phyloP scores from a whole-genome alignment of 2,113 vertebrate genomes.

The Lates calcarifer region DNA sequence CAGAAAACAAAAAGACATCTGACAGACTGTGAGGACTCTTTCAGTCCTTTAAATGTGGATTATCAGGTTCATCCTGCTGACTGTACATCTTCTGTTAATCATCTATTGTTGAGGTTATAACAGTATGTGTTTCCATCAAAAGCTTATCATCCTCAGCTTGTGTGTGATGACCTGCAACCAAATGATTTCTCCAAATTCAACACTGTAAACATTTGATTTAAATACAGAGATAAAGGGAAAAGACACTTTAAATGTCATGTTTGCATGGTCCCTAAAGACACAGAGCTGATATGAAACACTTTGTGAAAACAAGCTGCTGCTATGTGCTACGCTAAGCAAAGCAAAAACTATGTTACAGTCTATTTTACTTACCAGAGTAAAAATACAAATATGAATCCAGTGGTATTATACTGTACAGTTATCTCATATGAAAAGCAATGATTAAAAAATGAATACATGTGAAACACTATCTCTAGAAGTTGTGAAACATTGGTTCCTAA shows the following conservation, averaged over 20 bases:
- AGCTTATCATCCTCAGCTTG: slow-evolving; percentile 41
- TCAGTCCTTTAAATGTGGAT: slow-evolving; percentile 14
- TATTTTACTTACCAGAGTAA: slow-evolving; percentile 72
- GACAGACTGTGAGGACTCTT: slow-evolving; percentile 6
- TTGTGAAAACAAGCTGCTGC: slow-evolving; percentile 58
- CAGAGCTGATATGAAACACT: slow-evolving; percentile 55
- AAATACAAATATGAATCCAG: slow-evolving; percentile 46
- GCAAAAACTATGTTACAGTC: slow-evolving; percentile 51
- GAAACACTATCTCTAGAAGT: neutral
- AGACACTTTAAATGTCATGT: neutral
- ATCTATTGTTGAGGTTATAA: slow-evolving; percentile 9
- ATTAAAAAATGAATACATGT: neutral
- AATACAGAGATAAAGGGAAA: fast-evolving
- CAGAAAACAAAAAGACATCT: slow-evolving; percentile 64
- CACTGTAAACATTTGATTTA: neutral
- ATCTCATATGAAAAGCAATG: neutral
- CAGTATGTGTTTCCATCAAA: slow-evolving; percentile 64
- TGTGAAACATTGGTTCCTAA: neutral
- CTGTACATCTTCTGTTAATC: slow-evolving; percentile 27
- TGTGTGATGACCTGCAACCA: slow-evolving; percentile 32
- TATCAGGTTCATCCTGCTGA: slow-evolving; percentile 11
- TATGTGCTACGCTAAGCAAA: slow-evolving; percentile 53
- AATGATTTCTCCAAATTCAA: slow-evolving; percentile 6
- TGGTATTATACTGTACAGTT: slow-evolving; percentile 12
- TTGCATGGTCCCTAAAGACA: slow-evolving; percentile 22